A percentile compares a stretch with the other conserved stretches of the same genome.
These are phyloP conservation scores for Graptemys geographica DNA, from an alignment of 2,797 vertebrate species.

Conservation along the genomic window DNA sequence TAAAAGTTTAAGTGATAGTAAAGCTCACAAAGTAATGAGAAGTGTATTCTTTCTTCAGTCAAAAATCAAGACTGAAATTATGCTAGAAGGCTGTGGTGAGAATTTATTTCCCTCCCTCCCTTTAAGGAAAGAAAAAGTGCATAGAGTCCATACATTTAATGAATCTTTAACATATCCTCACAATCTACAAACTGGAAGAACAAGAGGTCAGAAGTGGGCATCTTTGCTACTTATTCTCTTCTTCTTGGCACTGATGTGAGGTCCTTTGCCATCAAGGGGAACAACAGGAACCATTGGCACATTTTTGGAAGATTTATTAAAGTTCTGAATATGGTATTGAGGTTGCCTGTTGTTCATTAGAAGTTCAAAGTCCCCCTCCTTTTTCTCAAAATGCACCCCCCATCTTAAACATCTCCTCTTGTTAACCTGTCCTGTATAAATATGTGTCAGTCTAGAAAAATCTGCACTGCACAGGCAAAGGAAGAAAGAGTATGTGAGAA, in stretches of 20 bases:
- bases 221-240: constrained; percentile 45
- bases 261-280: constrained; percentile 15
- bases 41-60: not conserved
- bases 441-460: constrained; percentile 42
- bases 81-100: not conserved
- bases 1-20: not conserved
- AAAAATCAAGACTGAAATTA: constrained; percentile 34
- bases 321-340: constrained; percentile 34
- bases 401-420: constrained; percentile 43
- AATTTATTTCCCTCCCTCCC: not conserved
- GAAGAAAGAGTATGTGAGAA: constrained; percentile 20
- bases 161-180: constrained; percentile 36
- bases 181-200: constrained; percentile 23
- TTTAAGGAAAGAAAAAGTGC: constrained; percentile 1
- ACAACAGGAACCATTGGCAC: constrained; percentile 45
- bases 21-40: constrained; percentile 28
- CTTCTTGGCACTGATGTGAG: constrained; percentile 48
- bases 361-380: constrained; percentile 49
- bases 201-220: constrained; percentile 49
- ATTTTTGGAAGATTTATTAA: constrained; percentile 31
- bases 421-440: constrained; percentile 48
- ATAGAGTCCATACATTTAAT: not conserved
- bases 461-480: constrained; percentile 10
- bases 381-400: constrained; percentile 31
- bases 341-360: constrained; percentile 43